Conservation (phyloP, 2,797 vertebrate species). For the Pantherophis vulpinus region DNA sequence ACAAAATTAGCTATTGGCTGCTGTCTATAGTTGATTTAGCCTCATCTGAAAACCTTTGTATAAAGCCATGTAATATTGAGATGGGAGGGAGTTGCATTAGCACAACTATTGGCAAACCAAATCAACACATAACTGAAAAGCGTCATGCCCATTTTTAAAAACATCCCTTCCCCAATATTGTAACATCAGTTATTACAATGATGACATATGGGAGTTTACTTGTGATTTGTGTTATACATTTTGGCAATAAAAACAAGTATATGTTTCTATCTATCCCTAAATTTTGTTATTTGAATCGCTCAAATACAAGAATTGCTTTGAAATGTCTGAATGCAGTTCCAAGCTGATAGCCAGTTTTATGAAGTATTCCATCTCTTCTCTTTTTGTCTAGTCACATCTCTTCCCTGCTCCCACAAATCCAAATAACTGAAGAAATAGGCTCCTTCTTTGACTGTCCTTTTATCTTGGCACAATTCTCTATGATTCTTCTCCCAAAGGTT, state of each 20-base stretch:
- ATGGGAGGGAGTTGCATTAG: neutral
- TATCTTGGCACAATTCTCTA: neutral
- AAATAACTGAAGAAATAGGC: neutral
- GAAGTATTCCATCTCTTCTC: neutral
- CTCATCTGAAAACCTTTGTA: neutral
- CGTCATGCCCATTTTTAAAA: neutral
- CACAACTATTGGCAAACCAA: neutral
- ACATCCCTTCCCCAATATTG: neutral
- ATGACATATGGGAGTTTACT: neutral
- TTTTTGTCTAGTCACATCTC: neutral
- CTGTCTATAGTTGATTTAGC: neutral
- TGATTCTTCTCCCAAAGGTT: neutral
- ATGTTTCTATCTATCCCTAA: neutral
- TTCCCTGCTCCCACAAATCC: neutral
- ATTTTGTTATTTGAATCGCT: neutral
- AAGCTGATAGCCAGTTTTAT: neutral
- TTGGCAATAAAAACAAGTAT: neutral
- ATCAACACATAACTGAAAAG: neutral
- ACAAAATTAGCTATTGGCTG: neutral
- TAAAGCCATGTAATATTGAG: neutral
- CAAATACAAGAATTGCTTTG: neutral
- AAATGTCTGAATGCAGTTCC: neutral
- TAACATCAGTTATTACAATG: neutral
- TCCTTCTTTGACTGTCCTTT: neutral
- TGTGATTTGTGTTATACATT: neutral